Percentiles rank a stretch among this genome's conserved stretches.
phyloP scores from a whole-genome alignment of 2,113 vertebrate genomes.

The Anser cygnoides region DNA sequence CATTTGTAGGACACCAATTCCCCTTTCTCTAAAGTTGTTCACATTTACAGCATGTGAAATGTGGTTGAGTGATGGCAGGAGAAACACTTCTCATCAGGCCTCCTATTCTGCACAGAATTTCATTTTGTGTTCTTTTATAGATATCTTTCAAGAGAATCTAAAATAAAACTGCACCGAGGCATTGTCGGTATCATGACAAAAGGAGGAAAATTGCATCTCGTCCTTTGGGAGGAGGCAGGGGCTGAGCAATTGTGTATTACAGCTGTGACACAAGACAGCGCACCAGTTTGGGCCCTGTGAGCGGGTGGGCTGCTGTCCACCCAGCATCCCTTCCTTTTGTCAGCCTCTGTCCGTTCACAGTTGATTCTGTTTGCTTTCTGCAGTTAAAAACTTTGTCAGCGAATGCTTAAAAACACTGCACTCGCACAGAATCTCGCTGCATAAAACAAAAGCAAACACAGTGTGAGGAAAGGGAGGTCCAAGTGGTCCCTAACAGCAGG shows the following conservation, averaged over 20 bases:
- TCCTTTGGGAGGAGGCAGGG: neutral
- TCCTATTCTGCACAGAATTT: neutral
- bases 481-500: accelerated
- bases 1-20: neutral
- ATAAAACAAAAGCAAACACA: neutral
- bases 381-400: neutral
- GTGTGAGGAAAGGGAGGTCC: neutral
- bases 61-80: neutral
- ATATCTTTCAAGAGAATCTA: neutral
- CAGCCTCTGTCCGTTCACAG: neutral
- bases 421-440: accelerated
- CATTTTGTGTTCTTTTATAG: neutral
- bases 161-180: neutral
- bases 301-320: neutral
- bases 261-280: neutral
- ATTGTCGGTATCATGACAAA: neutral
- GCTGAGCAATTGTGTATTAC: accelerated
- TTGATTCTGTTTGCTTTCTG: neutral
- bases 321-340: neutral
- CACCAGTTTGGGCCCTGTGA: accelerated
- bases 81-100: neutral
- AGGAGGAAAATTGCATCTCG: neutral
- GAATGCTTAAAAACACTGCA: neutral
- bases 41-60: neutral
- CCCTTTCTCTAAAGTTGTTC: neutral